phyloP scores from a whole-genome alignment of 2,888 invertebrate genomes.

The Zygogramma bicolorata region DNA sequence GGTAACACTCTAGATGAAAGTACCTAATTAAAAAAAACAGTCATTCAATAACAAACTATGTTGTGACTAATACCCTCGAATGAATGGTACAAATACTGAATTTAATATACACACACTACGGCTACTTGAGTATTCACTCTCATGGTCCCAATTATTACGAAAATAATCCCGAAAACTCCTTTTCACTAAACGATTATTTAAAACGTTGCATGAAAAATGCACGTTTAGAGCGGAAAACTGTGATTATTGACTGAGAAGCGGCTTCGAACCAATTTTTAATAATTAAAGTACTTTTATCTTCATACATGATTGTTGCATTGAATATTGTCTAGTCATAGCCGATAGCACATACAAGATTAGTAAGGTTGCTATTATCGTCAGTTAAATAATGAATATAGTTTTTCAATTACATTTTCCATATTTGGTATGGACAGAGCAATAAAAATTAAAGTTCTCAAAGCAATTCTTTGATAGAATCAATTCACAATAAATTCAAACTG shows the following conservation, averaged over 20 bases:
- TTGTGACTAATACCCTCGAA: too few relatives aligned
- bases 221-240: slow-evolving; percentile 60
- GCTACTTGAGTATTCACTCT: too few relatives aligned
- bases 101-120: too few relatives aligned
- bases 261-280: slow-evolving; percentile 56
- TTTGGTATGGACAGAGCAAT: neutral
- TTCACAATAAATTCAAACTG: neutral
- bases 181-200: neutral
- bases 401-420: neutral
- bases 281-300: slow-evolving; percentile 20
- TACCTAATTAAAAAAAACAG: too few relatives aligned
- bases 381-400: slow-evolving; percentile 17
- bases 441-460: neutral
- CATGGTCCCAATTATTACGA: too few relatives aligned
- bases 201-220: slow-evolving; percentile 55
- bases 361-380: neutral
- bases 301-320: slow-evolving; percentile 23
- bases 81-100: too few relatives aligned
- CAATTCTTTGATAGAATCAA: too few relatives aligned
- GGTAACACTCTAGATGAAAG: too few relatives aligned
- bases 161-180: neutral
- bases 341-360: slow-evolving; percentile 35
- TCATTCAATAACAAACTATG: too few relatives aligned
- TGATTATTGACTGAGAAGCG: slow-evolving; percentile 59
- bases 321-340: slow-evolving; percentile 39